These are phyloP conservation scores for Tortricodes alternella DNA, from an alignment of 2,888 invertebrate genomes.

Conservation along the genomic window DNA sequence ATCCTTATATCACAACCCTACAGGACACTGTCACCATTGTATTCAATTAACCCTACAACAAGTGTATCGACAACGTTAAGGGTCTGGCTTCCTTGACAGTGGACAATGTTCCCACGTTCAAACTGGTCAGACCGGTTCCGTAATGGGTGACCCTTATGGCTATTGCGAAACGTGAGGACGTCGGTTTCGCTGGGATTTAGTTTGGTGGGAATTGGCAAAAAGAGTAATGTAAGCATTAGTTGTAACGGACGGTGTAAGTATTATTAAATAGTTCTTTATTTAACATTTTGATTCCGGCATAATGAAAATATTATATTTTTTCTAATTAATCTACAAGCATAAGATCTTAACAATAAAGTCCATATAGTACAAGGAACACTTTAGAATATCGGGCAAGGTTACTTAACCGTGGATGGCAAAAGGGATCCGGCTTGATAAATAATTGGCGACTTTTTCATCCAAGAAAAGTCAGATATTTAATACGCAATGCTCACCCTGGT, in stretches of 20 bases:
- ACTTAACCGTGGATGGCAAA: neutral
- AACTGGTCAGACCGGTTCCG: constrained; percentile 74
- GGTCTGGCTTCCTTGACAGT: constrained; percentile 36
- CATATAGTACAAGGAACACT: too few relatives aligned
- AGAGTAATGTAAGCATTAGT: neutral
- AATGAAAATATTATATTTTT: too few relatives aligned
- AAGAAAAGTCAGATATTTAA: neutral
- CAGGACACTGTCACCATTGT: constrained; percentile 14
- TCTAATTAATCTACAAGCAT: too few relatives aligned
- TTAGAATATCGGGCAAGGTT: too few relatives aligned
- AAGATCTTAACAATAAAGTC: too few relatives aligned
- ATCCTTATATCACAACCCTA: neutral
- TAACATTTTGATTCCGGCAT: too few relatives aligned
- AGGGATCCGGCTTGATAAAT: neutral
- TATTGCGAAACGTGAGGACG: constrained; percentile 51
- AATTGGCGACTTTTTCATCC: neutral
- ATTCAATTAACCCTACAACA: constrained; percentile 5
- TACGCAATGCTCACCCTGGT: neutral
- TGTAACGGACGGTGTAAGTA: neutral
- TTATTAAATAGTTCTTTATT: neutral
- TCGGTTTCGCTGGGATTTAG: constrained; percentile 56
- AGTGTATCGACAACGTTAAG: constrained; percentile 5
- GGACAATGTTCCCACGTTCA: constrained; percentile 69
- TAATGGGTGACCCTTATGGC: constrained; percentile 37
- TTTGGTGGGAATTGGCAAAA: constrained; percentile 38